Conservation (phyloP, 1,140 invertebrate species). For the Sminthurinus signatus region DNA sequence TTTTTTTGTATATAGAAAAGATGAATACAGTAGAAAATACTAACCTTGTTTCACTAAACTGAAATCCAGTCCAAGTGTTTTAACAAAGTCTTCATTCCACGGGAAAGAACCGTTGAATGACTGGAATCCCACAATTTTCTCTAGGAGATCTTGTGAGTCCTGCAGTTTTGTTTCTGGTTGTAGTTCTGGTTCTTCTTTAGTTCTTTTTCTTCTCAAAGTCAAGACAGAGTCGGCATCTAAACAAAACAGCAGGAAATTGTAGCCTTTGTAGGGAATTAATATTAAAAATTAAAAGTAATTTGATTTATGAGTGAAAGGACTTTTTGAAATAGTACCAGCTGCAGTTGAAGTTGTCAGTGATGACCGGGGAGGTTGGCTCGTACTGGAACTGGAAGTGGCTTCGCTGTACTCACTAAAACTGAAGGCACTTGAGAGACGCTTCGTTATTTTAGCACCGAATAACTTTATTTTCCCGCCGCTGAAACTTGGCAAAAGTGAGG, state of each 20-base stretch:
- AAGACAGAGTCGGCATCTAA: neutral
- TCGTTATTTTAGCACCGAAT: neutral
- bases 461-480: neutral
- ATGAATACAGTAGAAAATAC: neutral
- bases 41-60: slow-evolving; percentile 8
- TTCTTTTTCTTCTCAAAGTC: neutral
- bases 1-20: too few species aligned
- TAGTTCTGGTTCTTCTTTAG: neutral
- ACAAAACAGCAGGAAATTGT: neutral
- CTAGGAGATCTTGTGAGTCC: neutral
- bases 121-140: slow-evolving; percentile 20
- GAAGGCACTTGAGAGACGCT: neutral
- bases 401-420: neutral
- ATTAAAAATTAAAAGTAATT: neutral
- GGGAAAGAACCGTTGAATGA: slow-evolving; percentile 31
- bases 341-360: too few species aligned
- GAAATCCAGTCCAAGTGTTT: slow-evolving; percentile 1
- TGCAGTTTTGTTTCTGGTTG: neutral
- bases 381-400: neutral
- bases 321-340: too few species aligned
- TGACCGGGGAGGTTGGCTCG: neutral
- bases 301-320: too few species aligned
- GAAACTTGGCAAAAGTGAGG: neutral
- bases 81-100: slow-evolving; percentile 11
- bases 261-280: neutral